Conservation (phyloP, 2,797 vertebrate species). For the Anas capensis region DNA sequence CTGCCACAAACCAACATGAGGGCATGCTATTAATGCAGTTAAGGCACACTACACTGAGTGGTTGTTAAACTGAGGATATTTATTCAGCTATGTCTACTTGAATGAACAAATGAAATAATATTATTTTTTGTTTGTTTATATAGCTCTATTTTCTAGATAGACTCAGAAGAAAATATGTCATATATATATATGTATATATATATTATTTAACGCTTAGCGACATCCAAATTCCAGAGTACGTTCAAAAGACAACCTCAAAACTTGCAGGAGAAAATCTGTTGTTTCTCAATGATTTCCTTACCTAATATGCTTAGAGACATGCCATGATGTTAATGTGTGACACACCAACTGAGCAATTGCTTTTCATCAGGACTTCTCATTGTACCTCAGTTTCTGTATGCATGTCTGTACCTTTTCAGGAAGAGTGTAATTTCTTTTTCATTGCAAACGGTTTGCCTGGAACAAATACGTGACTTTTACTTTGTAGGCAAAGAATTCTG, state of each 20-base stretch:
- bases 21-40: background rate
- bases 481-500: background rate
- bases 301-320: background rate
- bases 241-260: background rate
- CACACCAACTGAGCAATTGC: background rate
- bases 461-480: conserved; percentile 23
- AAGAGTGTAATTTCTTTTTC: background rate
- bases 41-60: background rate
- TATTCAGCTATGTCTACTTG: background rate
- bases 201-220: background rate
- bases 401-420: background rate
- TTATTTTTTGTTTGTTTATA: background rate
- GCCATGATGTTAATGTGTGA: background rate
- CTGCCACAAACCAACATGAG: background rate
- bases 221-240: accelerated
- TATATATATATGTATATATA: background rate
- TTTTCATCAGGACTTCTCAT: background rate
- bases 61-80: background rate
- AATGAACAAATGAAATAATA: background rate
- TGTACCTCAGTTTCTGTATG: background rate
- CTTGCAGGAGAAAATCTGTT: background rate
- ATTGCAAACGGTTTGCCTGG: background rate
- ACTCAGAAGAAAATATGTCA: background rate
- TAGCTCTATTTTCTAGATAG: background rate
- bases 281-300: background rate